Conservation (phyloP, 2,113 vertebrate genomes). For the Mellivora capensis region DNA sequence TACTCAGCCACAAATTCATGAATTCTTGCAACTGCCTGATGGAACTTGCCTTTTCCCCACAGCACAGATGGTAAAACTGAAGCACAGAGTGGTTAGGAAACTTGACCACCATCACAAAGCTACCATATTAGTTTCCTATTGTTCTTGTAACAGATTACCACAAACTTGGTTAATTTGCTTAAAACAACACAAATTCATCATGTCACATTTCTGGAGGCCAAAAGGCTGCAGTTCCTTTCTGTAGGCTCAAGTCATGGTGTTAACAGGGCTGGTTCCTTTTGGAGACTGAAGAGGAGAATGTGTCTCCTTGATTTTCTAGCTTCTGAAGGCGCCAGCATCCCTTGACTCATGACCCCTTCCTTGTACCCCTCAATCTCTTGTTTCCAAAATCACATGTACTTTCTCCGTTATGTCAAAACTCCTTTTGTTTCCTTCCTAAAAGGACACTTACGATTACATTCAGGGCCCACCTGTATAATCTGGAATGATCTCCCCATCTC, state of each 20-base stretch:
- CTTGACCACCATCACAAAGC: background rate
- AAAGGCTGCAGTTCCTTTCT: background rate
- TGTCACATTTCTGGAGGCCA: background rate
- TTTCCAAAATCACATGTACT: background rate
- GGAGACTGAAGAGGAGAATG: background rate
- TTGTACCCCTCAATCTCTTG: background rate
- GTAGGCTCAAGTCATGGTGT: background rate
- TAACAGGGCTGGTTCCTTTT: no score
- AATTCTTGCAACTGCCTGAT: background rate
- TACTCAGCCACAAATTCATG: no score
- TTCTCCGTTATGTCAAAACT: background rate
- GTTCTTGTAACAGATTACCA: background rate
- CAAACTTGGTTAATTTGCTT: background rate
- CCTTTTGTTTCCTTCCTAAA: background rate
- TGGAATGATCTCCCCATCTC: background rate
- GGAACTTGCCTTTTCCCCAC: background rate
- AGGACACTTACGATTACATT: background rate
- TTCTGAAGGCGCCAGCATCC: background rate
- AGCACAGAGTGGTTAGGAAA: background rate
- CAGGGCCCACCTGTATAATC: background rate
- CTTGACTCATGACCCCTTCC: background rate
- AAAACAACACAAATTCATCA: background rate
- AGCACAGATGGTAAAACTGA: background rate
- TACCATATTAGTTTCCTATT: background rate
- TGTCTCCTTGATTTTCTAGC: background rate